Evolutionary conservation across 2,113 vertebrate genomes (phyloP).

Genomic region (Emydura subglobosa): DNA sequence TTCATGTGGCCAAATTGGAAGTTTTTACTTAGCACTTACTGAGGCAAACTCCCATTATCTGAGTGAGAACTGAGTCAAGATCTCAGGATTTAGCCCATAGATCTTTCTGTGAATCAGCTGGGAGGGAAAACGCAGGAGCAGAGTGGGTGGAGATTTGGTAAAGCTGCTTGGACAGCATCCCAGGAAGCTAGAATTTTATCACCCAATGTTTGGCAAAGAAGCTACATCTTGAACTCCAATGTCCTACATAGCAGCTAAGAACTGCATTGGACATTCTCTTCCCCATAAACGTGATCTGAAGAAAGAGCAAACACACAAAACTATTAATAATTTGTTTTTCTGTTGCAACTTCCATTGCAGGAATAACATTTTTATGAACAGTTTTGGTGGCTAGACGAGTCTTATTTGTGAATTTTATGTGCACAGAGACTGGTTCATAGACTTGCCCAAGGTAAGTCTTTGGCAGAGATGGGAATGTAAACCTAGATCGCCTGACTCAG

Average conservation of each 20-base stretch:
- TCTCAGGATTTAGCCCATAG: neutral
- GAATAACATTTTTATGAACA: neutral
- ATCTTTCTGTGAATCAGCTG: neutral
- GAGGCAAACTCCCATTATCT: neutral
- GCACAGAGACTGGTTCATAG: fast-evolving
- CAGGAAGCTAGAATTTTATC: too few species aligned
- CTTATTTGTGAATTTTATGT: fast-evolving
- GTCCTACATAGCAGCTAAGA: neutral
- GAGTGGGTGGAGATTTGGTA: neutral
- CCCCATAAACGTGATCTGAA: neutral
- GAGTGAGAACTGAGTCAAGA: neutral
- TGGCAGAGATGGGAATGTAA: neutral
- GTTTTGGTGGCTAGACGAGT: neutral
- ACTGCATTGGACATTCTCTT: neutral
- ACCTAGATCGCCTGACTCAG: neutral
- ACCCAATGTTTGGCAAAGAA: too few species aligned
- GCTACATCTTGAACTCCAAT: too few species aligned
- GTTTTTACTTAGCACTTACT: neutral
- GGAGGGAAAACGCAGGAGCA: neutral
- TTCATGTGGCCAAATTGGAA: neutral
- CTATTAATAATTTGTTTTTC: neutral
- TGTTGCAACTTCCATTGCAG: neutral
- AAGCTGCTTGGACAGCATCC: neutral
- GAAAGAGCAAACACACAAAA: neutral
- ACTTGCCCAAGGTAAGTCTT: neutral